Percentiles rank a stretch among this genome's conserved stretches.
phyloP scores from a whole-genome alignment of 2,888 invertebrate species.

The Nudaria mundana region DNA sequence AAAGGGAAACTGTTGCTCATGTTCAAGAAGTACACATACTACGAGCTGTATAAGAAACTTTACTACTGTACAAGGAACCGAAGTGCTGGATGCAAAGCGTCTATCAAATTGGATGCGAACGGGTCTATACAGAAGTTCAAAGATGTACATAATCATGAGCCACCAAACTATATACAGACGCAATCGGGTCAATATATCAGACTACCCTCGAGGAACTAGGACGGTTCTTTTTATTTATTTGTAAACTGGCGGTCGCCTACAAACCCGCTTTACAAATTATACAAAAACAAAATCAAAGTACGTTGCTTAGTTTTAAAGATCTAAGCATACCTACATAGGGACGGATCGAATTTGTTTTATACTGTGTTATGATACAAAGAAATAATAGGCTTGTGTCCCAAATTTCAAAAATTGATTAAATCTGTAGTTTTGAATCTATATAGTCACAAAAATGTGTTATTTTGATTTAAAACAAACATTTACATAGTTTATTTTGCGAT shows the following conservation, averaged over 20 bases:
- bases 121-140: neutral
- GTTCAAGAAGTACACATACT: constrained; percentile 3
- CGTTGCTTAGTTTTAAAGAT: too few species aligned
- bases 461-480: too few species aligned
- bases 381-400: too few species aligned
- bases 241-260: neutral
- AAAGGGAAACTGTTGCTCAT: constrained; percentile 3
- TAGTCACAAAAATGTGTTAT: too few species aligned
- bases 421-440: too few species aligned
- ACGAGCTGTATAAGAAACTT: neutral
- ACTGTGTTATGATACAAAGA: too few species aligned
- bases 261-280: neutral
- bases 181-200: neutral
- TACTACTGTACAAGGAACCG: constrained; percentile 1
- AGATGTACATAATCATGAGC: neutral
- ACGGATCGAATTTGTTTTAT: too few species aligned
- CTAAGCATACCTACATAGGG: too few species aligned
- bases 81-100: neutral
- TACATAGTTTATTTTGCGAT: too few species aligned
- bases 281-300: neutral
- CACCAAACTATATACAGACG: neutral
- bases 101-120: neutral
- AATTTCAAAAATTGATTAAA: too few species aligned
- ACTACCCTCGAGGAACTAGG: too few species aligned
- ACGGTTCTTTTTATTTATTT: too few species aligned